phyloP scores from a whole-genome alignment of 2,113 vertebrate species.

The Vidua macroura region DNA sequence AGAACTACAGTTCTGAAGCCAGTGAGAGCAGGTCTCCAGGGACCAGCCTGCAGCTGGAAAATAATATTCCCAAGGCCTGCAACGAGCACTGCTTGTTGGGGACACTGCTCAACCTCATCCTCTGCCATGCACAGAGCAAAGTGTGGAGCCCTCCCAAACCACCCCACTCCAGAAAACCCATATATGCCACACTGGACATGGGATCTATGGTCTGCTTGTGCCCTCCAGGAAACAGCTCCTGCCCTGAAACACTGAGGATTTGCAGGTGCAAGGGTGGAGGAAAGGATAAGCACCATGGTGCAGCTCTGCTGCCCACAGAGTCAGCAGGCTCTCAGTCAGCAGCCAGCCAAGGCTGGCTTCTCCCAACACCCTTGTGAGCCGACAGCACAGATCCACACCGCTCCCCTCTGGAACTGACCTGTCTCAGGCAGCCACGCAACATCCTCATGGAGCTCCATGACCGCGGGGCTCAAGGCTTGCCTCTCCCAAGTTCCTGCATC shows the following conservation, averaged over 20 bases:
- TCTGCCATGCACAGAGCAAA: background rate
- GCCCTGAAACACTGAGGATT: background rate
- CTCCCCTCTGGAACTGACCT: background rate
- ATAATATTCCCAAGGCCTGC: background rate
- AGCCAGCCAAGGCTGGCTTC: background rate
- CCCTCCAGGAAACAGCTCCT: background rate
- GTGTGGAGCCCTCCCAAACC: background rate
- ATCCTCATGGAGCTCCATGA: background rate
- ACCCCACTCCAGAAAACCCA: background rate
- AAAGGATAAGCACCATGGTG: background rate
- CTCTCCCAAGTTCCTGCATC: background rate
- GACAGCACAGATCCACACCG: background rate
- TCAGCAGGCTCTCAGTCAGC: background rate
- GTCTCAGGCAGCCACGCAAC: background rate
- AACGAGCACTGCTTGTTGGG: accelerated
- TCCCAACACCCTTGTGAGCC: background rate
- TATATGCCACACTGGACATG: background rate
- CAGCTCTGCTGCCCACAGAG: background rate
- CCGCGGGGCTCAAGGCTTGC: background rate
- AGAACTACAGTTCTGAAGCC: background rate
- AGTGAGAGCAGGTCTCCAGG: background rate
- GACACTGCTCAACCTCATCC: accelerated
- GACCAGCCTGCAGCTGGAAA: background rate
- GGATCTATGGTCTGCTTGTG: background rate
- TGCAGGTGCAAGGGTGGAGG: background rate